phyloP scores from a whole-genome alignment of 1,140 invertebrate genomes.

The Amyelois transitella region DNA sequence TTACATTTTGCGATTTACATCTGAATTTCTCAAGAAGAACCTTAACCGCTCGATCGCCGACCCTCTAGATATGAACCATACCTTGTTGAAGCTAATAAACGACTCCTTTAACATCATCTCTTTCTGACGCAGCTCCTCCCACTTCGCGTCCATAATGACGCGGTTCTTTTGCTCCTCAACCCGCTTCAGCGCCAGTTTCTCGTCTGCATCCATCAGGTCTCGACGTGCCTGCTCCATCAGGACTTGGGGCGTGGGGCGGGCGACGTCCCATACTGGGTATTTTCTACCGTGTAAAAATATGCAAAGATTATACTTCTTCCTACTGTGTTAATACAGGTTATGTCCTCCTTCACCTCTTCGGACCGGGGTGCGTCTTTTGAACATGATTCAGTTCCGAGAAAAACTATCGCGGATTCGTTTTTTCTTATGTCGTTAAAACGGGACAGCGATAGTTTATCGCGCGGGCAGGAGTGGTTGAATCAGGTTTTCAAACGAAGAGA shows the following conservation, averaged over 20 bases:
- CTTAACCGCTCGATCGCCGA: background rate
- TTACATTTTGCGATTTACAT: no score
- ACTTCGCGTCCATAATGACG: conserved; percentile 64
- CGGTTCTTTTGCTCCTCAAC: conserved; percentile 53
- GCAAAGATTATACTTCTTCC: background rate
- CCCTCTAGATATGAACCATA: conserved; percentile 14
- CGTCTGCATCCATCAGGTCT: conserved; percentile 67
- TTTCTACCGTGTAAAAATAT: conserved; percentile 46
- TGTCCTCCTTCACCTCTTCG: no score
- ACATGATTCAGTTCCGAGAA: no score
- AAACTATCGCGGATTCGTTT: no score
- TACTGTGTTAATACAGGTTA: no score
- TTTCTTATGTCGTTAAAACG: no score
- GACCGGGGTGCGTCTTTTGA: no score
- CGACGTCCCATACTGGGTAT: conserved; percentile 76
- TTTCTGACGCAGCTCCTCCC: conserved; percentile 70
- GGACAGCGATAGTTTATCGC: no score
- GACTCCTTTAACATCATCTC: conserved; percentile 71
- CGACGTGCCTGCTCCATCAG: conserved; percentile 68
- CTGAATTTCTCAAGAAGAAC: background rate
- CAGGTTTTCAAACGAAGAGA: no score
- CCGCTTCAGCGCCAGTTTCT: conserved; percentile 61
- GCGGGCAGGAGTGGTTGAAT: no score
- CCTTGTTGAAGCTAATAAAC: conserved; percentile 76
- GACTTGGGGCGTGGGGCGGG: conserved; percentile 70